Evolutionary conservation across 1,140 invertebrate genomes (phyloP), one percentile per base, ranked within the genome.

Genomic region (Thaumetopoea pityocampa): DNA sequence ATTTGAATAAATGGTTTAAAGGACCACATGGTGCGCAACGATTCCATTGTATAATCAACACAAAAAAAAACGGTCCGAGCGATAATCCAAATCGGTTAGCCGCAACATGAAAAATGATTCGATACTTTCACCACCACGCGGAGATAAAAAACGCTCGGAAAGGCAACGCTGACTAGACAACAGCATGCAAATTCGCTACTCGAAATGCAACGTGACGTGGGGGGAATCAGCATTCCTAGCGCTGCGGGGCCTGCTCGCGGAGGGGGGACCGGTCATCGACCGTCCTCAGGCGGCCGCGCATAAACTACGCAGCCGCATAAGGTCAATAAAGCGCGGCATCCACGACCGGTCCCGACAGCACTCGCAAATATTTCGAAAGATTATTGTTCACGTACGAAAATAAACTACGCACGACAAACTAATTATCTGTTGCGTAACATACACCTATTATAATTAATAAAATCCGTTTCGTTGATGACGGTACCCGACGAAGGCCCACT

Each of bases 301-400:
- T 70, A 71, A 64, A 67, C 66, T 67, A 79, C 73, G 67, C 68
- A 71, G 67, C 57, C 71, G 67, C 70, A 70, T 73, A 74, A 81
- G 74, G 74, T 79, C 78, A 82, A 68, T 71, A 68, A 56, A 51
- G 60, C 44, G 36, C 50, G 28, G 33, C 33, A 28, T 34, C 36
- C 20, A 30, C 44, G 45, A 61, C 64, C 67, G 62, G 55, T 61
- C 57, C 35, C 35, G 36, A 48, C 9, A n/a, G n/a, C 42, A 37
- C 46, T 56, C 44, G 41, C 32, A 24, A 35, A 55, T 33, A 38
- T 67, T 59, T 63, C 64, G 61, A 64, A 64, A 76, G 33, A 14
- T 54, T 54, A 67, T 67, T 71, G 67, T 71, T 61, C 57, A 19
- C 48, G 56, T 59, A 55, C 47, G 34, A 55, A 69, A 74, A 74